phyloP scores from a whole-genome alignment of 2,797 vertebrate genomes.

The Sebastes miniatus region DNA sequence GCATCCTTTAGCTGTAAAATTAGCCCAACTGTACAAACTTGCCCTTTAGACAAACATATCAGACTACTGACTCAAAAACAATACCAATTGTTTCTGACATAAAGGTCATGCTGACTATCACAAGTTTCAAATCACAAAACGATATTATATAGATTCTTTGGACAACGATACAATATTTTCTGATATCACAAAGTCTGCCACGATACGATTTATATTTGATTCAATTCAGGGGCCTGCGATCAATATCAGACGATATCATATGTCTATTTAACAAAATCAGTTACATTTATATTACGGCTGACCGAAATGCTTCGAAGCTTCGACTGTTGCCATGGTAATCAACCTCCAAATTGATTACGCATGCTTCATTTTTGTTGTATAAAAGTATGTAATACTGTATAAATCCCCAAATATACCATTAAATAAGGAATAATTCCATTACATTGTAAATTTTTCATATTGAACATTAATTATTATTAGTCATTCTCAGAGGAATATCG shows the following conservation, averaged over 20 bases:
- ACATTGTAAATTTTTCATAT: rapidly evolving
- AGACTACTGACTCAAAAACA: conserved; percentile 41
- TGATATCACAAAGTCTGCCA: background rate
- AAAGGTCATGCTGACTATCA: background rate
- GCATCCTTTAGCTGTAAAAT: conserved; percentile 69
- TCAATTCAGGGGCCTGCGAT: too few relatives aligned
- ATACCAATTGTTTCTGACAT: conserved; percentile 29
- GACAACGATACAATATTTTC: background rate
- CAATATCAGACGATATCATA: background rate
- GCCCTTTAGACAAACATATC: conserved; percentile 57
- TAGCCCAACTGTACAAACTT: conserved; percentile 49
- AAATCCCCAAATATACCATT: background rate
- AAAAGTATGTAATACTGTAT: background rate
- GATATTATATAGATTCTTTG: background rate
- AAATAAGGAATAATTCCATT: background rate
- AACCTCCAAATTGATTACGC: background rate
- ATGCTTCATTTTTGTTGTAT: background rate
- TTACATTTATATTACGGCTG: background rate
- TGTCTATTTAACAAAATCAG: background rate
- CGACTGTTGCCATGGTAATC: background rate
- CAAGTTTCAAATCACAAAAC: background rate
- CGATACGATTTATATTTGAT: too few relatives aligned
- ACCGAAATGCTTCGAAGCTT: background rate
- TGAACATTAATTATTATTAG: background rate
- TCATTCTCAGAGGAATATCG: background rate